Percentiles rank a stretch among this genome's conserved stretches.
Conservation (phyloP, 2,113 vertebrate species). For the Bujurquina vittata region DNA sequence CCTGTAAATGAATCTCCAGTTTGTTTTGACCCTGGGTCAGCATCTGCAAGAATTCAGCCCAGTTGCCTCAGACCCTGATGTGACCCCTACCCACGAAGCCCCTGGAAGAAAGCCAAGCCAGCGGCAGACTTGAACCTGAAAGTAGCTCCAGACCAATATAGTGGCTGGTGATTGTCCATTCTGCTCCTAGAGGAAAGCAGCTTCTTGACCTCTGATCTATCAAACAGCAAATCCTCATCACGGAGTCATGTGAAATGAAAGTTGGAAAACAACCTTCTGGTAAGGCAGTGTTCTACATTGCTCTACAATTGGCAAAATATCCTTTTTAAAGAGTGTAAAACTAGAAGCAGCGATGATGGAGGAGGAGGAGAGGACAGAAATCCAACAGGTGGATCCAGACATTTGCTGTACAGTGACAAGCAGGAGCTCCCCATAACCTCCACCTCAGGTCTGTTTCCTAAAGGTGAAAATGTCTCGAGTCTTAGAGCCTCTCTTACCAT, state of each 20-base stretch:
- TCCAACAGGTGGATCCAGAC: slow-evolving; percentile 26
- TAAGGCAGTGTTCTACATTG: slow-evolving; percentile 70
- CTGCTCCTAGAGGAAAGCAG: slow-evolving; percentile 37
- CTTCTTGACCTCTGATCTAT: slow-evolving; percentile 23
- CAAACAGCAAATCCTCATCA: slow-evolving; percentile 13
- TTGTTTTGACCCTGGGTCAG: slow-evolving; percentile 50
- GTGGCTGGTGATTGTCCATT: slow-evolving; percentile 60
- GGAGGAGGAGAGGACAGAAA: slow-evolving; percentile 7
- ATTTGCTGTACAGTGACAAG: slow-evolving; percentile 7
- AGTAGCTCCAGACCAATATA: slow-evolving; percentile 42
- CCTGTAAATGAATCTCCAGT: slow-evolving; percentile 56
- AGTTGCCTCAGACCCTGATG: slow-evolving; percentile 55
- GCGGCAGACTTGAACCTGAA: slow-evolving; percentile 61
- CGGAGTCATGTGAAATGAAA: slow-evolving; percentile 33
- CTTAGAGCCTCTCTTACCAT: slow-evolving; percentile 83
- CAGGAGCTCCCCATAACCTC: slow-evolving; percentile 3
- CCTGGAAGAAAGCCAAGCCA: slow-evolving; percentile 60
- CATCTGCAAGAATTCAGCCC: slow-evolving; percentile 32
- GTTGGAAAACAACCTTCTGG: slow-evolving; percentile 34
- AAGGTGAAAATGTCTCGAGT: slow-evolving; percentile 88
- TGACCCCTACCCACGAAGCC: slow-evolving; percentile 54
- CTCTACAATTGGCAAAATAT: slow-evolving; percentile 49
- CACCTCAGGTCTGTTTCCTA: slow-evolving; percentile 85
- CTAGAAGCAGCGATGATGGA: not conserved
- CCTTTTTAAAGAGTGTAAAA: slow-evolving; percentile 23